These are phyloP conservation scores for Andrena flavipes DNA, from an alignment of 2,888 invertebrate genomes.

Conservation along the genomic window DNA sequence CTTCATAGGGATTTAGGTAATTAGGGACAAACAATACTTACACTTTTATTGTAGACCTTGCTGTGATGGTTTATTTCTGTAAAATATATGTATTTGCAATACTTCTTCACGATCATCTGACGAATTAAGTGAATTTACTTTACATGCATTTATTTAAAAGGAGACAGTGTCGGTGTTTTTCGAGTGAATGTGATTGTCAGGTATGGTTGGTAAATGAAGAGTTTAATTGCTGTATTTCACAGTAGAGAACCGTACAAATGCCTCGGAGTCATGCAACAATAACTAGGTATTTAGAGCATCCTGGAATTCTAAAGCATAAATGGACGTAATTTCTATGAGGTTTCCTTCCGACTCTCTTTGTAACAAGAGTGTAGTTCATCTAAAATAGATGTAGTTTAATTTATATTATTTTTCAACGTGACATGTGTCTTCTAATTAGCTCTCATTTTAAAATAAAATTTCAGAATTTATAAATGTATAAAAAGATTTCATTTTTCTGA, in stretches of 20 bases:
- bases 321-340: constrained; percentile 47
- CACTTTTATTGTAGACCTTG: too few species aligned
- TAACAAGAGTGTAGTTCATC: background rate
- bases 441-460: background rate
- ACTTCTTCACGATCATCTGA: background rate
- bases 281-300: constrained; percentile 79
- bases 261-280: constrained; percentile 76
- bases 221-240: background rate
- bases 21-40: too few species aligned
- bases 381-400: background rate
- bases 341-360: constrained; percentile 54
- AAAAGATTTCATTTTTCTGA: too few species aligned
- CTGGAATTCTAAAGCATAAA: constrained; percentile 75
- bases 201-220: background rate
- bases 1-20: too few species aligned
- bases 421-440: background rate
- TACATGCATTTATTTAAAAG: background rate
- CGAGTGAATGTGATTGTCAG: background rate
- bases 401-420: background rate
- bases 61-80: too few species aligned
- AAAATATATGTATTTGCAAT: too few species aligned
- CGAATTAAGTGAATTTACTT: background rate
- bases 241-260: constrained; percentile 13
- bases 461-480: background rate
- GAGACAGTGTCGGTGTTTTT: background rate